Percentiles rank a stretch among this genome's conserved stretches.
These are phyloP conservation scores for Eristalinus aeneus DNA, from an alignment of 2,888 invertebrate species.

Conservation along the genomic window DNA sequence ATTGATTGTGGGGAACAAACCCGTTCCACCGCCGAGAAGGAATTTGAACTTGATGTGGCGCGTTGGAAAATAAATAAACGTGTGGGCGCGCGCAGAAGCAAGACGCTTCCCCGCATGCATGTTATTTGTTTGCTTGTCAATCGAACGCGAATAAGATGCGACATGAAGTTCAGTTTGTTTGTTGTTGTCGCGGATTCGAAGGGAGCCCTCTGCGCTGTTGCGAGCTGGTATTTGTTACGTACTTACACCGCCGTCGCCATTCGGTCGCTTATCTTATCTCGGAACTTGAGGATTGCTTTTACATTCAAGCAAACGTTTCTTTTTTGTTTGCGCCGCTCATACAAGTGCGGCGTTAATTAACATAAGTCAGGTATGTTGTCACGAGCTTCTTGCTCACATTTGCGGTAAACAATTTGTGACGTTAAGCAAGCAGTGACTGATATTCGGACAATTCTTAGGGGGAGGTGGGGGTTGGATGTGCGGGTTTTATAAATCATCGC, in stretches of 20 bases:
- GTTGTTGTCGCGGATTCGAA: not conserved
- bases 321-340: not conserved
- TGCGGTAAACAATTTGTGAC: not conserved
- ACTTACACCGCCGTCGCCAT: not conserved
- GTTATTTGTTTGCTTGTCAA: constrained; percentile 24
- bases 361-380: not conserved
- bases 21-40: constrained; percentile 32
- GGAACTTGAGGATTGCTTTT: not conserved
- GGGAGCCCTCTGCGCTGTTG: not conserved
- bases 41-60: constrained; percentile 60
- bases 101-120: not conserved
- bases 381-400: not conserved
- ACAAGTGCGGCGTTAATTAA: not conserved
- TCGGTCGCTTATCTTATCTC: not conserved
- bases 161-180: not conserved
- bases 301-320: not conserved
- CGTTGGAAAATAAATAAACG: constrained; percentile 48
- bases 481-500: not conserved
- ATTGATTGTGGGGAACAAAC: constrained; percentile 29
- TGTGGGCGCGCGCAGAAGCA: not conserved
- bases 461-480: not conserved
- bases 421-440: not conserved
- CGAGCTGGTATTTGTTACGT: not conserved
- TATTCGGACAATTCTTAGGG: not conserved
- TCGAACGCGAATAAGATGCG: not conserved